These are phyloP conservation scores for Ischnura elegans DNA, from an alignment of 2,888 invertebrate genomes.

Conservation along the genomic window DNA sequence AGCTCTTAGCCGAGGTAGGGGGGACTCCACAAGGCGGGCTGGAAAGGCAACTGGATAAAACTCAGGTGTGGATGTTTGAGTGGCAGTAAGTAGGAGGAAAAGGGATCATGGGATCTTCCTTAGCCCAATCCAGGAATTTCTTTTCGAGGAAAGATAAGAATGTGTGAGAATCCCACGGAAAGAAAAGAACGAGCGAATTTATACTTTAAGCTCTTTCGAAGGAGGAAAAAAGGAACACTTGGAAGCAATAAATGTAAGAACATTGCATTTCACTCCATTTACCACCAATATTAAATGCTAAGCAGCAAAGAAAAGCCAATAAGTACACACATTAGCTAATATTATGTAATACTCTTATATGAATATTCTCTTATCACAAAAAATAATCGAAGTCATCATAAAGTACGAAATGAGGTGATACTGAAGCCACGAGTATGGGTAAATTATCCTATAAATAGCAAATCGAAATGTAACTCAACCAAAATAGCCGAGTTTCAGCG, in stretches of 20 bases:
- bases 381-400: too few species aligned
- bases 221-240: neutral
- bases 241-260: neutral
- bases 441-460: too few species aligned
- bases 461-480: too few species aligned
- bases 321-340: too few species aligned
- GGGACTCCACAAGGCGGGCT: neutral
- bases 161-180: neutral
- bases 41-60: neutral
- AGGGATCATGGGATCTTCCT: neutral
- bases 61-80: constrained; percentile 34
- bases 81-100: neutral
- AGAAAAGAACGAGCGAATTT: neutral
- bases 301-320: too few species aligned
- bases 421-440: too few species aligned
- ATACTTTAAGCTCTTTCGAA: neutral
- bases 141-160: neutral
- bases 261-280: neutral
- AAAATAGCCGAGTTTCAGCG: too few species aligned
- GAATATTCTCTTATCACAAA: too few species aligned
- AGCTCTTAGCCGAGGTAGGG: neutral
- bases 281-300: too few species aligned
- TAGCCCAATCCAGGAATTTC: neutral
- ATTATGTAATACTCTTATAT: too few species aligned
- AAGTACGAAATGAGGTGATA: too few species aligned